A percentile compares a stretch with the other conserved stretches of the same genome.
Conservation (phyloP, 2,888 invertebrate species). For the Phymatocera aterrima region DNA sequence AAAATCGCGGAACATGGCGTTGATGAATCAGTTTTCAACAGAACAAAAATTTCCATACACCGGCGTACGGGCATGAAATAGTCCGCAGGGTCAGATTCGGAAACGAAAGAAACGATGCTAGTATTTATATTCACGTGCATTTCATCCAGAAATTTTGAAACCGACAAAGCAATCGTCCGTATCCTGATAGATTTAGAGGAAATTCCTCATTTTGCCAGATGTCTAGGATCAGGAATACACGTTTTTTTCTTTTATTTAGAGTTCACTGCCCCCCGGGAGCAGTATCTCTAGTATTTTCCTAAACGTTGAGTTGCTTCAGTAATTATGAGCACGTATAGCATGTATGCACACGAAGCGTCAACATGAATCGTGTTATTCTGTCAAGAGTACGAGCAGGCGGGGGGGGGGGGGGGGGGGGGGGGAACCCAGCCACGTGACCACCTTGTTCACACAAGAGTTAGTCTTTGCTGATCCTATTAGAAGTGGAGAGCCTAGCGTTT, state of each 20-base stretch:
- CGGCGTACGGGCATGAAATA: background rate
- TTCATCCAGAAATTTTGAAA: background rate
- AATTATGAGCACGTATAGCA: conserved; percentile 22
- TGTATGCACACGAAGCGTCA: conserved; percentile 25
- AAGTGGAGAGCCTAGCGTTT: conserved; percentile 33
- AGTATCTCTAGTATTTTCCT: background rate
- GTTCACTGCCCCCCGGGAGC: background rate
- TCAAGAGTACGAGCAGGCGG: conserved; percentile 2
- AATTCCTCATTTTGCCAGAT: background rate
- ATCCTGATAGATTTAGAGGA: no score
- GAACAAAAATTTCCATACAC: background rate
- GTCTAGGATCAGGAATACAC: background rate
- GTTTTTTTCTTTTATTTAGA: background rate
- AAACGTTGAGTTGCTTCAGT: conserved; percentile 19
- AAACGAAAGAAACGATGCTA: no score
- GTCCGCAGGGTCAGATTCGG: no score
- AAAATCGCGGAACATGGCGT: background rate
- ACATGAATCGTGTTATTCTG: conserved; percentile 8
- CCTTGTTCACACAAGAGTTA: conserved; percentile 38
- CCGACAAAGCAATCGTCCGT: background rate
- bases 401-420: background rate
- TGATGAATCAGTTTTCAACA: background rate
- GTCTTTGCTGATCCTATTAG: conserved; percentile 42
- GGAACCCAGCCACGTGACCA: conserved; percentile 40
- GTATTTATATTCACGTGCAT: no score